Evolutionary conservation across 1,140 invertebrate genomes (phyloP).

Genomic region (Ceratosolen fusciceps): DNA sequence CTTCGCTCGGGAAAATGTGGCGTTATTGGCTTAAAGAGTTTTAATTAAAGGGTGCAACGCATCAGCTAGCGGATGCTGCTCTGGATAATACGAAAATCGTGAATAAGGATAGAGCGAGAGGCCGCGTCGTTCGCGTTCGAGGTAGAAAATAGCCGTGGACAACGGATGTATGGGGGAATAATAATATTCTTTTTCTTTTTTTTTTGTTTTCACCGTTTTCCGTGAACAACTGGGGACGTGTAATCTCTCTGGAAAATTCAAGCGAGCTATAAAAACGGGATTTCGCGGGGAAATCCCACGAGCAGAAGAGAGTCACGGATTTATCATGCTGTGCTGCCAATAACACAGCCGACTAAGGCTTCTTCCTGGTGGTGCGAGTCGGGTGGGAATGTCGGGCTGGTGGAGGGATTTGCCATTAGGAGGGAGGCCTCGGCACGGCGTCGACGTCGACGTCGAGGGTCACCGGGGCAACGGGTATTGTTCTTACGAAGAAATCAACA

Average conservation of each 20-base stretch:
- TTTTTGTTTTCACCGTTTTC: constrained; percentile 10
- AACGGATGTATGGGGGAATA: too few species aligned
- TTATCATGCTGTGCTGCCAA: constrained; percentile 6
- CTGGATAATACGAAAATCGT: background rate
- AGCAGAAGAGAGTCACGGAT: background rate
- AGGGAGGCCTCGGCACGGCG: too few species aligned
- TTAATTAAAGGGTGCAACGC: constrained; percentile 9
- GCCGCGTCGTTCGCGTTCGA: background rate
- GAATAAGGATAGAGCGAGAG: background rate
- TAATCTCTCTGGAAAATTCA: background rate
- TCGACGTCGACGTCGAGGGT: too few species aligned
- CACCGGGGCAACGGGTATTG: background rate
- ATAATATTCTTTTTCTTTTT: too few species aligned
- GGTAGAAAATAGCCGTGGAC: too few species aligned
- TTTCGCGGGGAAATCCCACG: background rate
- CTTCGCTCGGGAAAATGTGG: background rate
- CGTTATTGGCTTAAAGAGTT: constrained; percentile 2
- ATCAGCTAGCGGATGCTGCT: background rate
- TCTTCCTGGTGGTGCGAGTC: background rate
- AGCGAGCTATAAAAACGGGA: background rate
- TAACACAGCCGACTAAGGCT: background rate
- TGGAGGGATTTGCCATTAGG: too few species aligned
- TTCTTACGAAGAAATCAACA: background rate
- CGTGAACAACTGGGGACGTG: too few species aligned
- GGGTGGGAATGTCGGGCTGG: background rate